These are phyloP conservation scores for Brachyrhaphis roseni DNA, from an alignment of 2,797 vertebrate species.

Conservation along the genomic window DNA sequence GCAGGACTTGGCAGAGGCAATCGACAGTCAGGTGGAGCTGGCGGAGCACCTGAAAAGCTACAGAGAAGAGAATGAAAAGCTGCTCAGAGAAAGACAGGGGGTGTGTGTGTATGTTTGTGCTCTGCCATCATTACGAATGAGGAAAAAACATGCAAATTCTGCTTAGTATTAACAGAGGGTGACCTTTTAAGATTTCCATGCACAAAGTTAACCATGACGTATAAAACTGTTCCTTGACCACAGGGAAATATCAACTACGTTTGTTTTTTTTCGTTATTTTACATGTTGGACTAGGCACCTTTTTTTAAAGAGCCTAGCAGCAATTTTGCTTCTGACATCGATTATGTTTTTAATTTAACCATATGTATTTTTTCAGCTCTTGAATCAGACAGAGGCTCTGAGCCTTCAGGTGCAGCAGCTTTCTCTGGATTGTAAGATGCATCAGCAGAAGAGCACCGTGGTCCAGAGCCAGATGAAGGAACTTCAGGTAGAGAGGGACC, in stretches of 20 bases:
- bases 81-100: constrained; percentile 78
- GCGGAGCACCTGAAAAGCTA: constrained; percentile 81
- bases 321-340: not conserved
- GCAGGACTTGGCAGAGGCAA: constrained; percentile 85
- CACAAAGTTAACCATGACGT: not conserved
- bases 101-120: constrained; percentile 56
- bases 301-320: not conserved
- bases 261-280: not conserved
- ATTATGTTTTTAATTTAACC: not conserved
- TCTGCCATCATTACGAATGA: not conserved
- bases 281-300: not conserved
- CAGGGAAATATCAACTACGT: not conserved
- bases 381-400: constrained; percentile 84
- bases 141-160: constrained; percentile 24
- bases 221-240: not conserved
- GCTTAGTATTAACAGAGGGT: not conserved
- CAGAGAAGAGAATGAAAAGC: constrained; percentile 77
- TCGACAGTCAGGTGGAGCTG: constrained; percentile 82
- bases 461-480: constrained; percentile 85
- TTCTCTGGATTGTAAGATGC: constrained; percentile 84
- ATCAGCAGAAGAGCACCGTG: constrained; percentile 81
- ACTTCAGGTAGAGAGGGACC: constrained; percentile 88
- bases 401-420: constrained; percentile 82
- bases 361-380: constrained; percentile 66
- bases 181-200: not conserved